Percentiles rank a stretch among this genome's conserved stretches.
phyloP scores from a whole-genome alignment of 2,113 vertebrate genomes.

The Scortum barcoo region DNA sequence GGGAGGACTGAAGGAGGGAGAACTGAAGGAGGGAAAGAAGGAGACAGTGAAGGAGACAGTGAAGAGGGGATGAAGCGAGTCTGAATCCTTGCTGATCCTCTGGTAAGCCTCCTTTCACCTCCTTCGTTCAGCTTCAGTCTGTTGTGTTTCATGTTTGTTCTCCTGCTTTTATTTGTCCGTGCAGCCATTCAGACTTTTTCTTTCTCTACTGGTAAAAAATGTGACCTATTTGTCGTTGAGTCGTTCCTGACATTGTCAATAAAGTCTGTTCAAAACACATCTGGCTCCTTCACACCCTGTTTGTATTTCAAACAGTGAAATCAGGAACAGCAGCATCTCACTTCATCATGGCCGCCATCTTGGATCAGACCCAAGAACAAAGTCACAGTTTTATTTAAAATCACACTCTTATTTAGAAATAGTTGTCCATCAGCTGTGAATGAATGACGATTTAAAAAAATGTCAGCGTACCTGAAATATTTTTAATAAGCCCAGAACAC shows the following conservation, averaged over 20 bases:
- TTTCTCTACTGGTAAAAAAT: background rate
- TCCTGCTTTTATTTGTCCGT: background rate
- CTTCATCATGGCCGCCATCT: constrained; percentile 38
- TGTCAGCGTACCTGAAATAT: background rate
- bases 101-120: constrained; percentile 52
- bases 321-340: constrained; percentile 4
- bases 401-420: constrained; percentile 8
- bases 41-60: background rate
- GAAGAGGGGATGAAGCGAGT: constrained; percentile 49
- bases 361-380: constrained; percentile 17
- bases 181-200: background rate
- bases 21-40: background rate
- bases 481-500: background rate
- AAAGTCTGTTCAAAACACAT: constrained; percentile 41
- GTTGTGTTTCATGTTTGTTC: background rate
- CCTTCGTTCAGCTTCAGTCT: background rate
- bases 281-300: constrained; percentile 13
- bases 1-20: constrained; percentile 10
- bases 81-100: constrained; percentile 46
- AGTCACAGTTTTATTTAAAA: background rate
- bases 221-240: background rate
- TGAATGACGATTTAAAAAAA: background rate
- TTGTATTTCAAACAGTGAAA: constrained; percentile 11
- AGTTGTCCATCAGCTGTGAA: background rate
- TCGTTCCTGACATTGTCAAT: constrained; percentile 14